Base-by-base conservation (phyloP, 2,797 vertebrate species). In the Micromesistius poutassou region DNA sequence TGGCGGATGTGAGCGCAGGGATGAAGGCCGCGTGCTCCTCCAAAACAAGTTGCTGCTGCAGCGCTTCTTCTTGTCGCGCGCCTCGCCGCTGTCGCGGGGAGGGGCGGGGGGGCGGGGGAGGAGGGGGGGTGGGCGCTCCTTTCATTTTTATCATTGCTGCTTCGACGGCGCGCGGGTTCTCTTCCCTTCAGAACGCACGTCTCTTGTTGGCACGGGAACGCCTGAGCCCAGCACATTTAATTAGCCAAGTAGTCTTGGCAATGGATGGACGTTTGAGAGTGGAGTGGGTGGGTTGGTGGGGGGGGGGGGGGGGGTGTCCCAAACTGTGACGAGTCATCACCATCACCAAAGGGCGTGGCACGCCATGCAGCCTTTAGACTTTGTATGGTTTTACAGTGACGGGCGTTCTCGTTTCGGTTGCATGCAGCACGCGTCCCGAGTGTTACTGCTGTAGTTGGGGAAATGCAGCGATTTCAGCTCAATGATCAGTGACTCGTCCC, bases 221-320 rank as follows among this genome's bases (percentile, higher is more conserved):
- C 81, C 85, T 78, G 80, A 89, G 86, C 78, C 81, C 83, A 83
- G 87, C 87, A 89, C 88, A 87, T 89, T 91, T 85, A 88, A 90
- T 90, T 87, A 89, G 76, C 87, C 84, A 81, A 80, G 88, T 84
- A 85, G 82, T 88, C 82, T 87, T 87, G 86, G 91, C 84, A 89
- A 87, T 89, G 89, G 84, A 86, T 71, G 78, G 87, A 87, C 80
- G 83, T 16, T 62, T 62, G 55, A 62, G 55, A 62, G 55, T 55
- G 46, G 46, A 55, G 46, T 55, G 46, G 46, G 46, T 55, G 46
- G 46, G 46, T 55, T 12, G 46, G 42, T 7, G 5, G 36, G 12
- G 13, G 40, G 2, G 40, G 40, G 13, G 13, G 40, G 16, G 42
- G 50, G 50, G 62, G 81, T 62, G 77, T 84, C 79, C 86, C 85